Base-by-base conservation (phyloP, 2,113 vertebrate genomes). In the Calidris pugnax region DNA sequence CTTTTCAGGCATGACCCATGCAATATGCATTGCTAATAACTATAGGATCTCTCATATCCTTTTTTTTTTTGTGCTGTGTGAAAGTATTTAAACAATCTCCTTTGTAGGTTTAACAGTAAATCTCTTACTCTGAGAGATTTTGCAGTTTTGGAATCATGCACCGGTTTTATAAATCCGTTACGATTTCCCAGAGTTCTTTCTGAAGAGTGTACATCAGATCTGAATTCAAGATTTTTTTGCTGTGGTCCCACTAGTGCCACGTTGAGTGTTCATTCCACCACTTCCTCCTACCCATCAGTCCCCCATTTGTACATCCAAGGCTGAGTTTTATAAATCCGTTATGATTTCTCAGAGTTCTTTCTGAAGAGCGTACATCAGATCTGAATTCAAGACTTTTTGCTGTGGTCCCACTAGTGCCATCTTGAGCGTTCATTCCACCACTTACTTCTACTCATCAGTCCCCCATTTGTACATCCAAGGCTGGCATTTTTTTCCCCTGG, bases 351-450 rank as follows among this genome's bases (percentile, higher is more conserved):
- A 83, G 23, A 14, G 24, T 6, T 91, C 30, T 23, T 69, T 60
- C 78, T 69, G 53, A 82, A 85, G 5, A 72, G 21, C 0, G 0
- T 20, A 41, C 11, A 15, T 33, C 55, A 79, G 57, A 79, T 41
- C 33, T 27, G 33, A 82, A n/a, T 82, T 68, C 10, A 1, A 24
- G 14, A 24, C 12, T 19, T 64, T 78, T 74, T 62, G 27, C 14
- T 68, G 43, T 22, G 20, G 39, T 55, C 51, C 62, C 71, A 47
- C 1, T 1, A 82, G 48, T 43, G 39, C 1, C 1, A 60, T 2
- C 3, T 8, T 27, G 51, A 68, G 26, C 0, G 0, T 50, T 64
- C 63, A 89, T 79, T 50, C 43, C n/a, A 50, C 20, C 0, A 2
- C 26, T 75, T 37, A 50, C 41, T 85, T 28, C 41, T 82, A 47